Percentiles rank a stretch among this genome's conserved stretches.
Conservation (phyloP, 2,888 invertebrate genomes). For the Ochropacha duplaris region DNA sequence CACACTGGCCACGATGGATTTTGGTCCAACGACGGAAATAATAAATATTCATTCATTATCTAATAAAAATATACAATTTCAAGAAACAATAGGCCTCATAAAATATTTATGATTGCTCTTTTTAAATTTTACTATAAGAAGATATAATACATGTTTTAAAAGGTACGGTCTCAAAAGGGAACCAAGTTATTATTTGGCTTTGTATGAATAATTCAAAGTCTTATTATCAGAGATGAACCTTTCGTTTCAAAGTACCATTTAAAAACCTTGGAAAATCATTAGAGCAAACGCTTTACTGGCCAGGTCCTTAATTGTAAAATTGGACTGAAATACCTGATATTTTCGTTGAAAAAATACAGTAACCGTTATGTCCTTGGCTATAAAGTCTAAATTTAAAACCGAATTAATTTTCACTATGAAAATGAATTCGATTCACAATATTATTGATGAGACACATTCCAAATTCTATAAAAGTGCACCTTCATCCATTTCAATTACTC, state of each 20-base stretch:
- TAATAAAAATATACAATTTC: too few relatives aligned
- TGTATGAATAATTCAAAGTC: neutral
- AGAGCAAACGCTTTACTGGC: neutral
- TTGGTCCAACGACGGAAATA: too few relatives aligned
- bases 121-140: too few relatives aligned
- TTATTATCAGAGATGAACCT: neutral
- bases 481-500: neutral
- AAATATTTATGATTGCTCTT: too few relatives aligned
- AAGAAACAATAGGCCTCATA: too few relatives aligned
- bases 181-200: neutral
- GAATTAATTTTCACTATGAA: neutral
- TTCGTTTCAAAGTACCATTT: neutral
- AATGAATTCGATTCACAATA: neutral
- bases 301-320: too few relatives aligned
- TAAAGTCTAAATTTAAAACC: neutral
- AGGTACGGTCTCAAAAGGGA: neutral
- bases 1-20: too few relatives aligned
- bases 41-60: too few relatives aligned
- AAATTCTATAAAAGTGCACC: neutral
- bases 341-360: too few relatives aligned
- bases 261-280: neutral
- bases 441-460: neutral
- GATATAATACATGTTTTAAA: too few relatives aligned
- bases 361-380: neutral
- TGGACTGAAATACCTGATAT: too few relatives aligned